phyloP scores from a whole-genome alignment of 1,140 invertebrate genomes.

The Caenorhabditis elegans region DNA sequence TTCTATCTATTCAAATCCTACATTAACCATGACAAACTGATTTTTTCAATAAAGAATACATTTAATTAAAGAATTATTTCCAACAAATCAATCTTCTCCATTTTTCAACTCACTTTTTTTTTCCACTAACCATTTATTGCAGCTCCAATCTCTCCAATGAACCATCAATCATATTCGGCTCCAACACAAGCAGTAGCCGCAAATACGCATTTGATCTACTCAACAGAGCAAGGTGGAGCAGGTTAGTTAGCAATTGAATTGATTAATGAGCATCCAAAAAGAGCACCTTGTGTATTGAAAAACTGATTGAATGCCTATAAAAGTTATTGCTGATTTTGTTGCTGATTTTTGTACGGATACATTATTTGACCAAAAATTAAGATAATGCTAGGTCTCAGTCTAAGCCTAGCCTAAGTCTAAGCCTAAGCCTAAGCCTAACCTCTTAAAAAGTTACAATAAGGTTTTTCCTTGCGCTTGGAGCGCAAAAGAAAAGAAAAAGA shows the following conservation, averaged over 20 bases:
- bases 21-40: neutral
- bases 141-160: slow-evolving; percentile 5
- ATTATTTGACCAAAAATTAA: no score
- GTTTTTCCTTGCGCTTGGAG: no score
- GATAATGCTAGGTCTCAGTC: no score
- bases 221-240: slow-evolving; percentile 2
- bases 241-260: neutral
- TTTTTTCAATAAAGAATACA: neutral
- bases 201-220: slow-evolving; percentile 1
- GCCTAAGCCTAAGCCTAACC: no score
- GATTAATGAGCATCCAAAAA: neutral
- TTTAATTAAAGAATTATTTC: neutral
- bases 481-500: no score
- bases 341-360: no score
- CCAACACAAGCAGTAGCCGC: slow-evolving; percentile 6
- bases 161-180: slow-evolving; percentile 4
- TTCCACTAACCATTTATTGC: neutral
- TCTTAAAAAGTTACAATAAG: no score
- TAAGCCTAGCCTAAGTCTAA: no score
- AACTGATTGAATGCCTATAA: no score
- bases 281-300: neutral
- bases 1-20: neutral
- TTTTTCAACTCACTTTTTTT: neutral
- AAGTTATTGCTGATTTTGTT: no score
- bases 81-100: neutral